A percentile compares a stretch with the other conserved stretches of the same genome.
Evolutionary conservation across 2,797 vertebrate genomes (phyloP).

Genomic region (Oreonectes daqikongensis): DNA sequence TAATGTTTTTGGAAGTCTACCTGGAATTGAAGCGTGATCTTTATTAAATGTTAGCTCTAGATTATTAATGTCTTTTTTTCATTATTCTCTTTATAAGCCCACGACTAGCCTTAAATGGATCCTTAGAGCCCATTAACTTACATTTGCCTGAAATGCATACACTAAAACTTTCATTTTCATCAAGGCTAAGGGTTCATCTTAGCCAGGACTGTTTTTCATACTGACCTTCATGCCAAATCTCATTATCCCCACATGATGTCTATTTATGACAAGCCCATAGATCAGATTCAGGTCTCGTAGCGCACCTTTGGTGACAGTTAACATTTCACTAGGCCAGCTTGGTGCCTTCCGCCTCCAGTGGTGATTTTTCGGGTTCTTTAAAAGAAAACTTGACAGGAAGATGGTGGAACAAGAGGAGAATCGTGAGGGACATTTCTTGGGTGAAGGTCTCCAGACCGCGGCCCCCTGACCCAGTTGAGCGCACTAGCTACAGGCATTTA

Average conservation of each 20-base stretch:
- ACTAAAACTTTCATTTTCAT: constrained; percentile 32
- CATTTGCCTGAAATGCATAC: constrained; percentile 38
- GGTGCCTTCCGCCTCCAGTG: constrained; percentile 5
- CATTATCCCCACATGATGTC: constrained; percentile 46
- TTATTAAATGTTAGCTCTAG: constrained; percentile 2
- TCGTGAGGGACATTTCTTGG: neutral
- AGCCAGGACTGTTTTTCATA: constrained; percentile 48
- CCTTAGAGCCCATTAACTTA: constrained; percentile 36
- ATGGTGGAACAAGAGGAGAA: constrained; percentile 15
- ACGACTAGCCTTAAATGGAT: constrained; percentile 23
- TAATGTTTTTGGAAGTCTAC: neutral
- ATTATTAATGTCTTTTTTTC: constrained; percentile 14
- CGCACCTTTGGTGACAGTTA: constrained; percentile 44
- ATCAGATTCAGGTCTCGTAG: constrained; percentile 30
- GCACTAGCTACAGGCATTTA: constrained; percentile 30
- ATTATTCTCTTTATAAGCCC: constrained; percentile 31
- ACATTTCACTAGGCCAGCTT: constrained; percentile 34
- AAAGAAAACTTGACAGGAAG: constrained; percentile 11
- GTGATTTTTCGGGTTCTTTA: constrained; percentile 15
- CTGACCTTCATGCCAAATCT: constrained; percentile 48
- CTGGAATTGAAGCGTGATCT: neutral
- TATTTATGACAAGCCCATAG: constrained; percentile 49
- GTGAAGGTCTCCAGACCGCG: constrained; percentile 23
- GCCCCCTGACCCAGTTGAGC: constrained; percentile 31
- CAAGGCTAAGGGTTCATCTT: constrained; percentile 28